phyloP scores from a whole-genome alignment of 1,140 invertebrate species.

The Drosophila willistoni region DNA sequence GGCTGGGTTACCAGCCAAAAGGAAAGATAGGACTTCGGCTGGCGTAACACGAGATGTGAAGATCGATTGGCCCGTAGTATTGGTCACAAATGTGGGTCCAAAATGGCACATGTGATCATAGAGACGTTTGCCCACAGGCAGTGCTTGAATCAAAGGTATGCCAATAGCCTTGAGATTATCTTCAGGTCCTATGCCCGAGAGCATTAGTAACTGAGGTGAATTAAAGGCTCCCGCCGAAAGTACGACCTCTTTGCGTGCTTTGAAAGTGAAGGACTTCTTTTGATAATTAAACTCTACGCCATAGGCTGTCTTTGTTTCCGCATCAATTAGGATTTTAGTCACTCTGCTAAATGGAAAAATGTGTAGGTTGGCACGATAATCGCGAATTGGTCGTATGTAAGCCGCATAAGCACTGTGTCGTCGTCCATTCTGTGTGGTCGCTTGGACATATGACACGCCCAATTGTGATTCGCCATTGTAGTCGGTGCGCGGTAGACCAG shows the following conservation, averaged over 20 bases:
- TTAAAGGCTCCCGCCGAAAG: constrained; percentile 90
- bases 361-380: constrained; percentile 87
- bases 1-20: constrained; percentile 84
- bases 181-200: constrained; percentile 91
- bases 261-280: constrained; percentile 82
- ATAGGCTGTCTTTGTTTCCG: constrained; percentile 85
- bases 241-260: constrained; percentile 88
- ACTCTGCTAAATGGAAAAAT: constrained; percentile 85
- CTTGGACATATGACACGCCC: constrained; percentile 88
- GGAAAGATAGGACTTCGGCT: constrained; percentile 83
- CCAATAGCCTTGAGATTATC: constrained; percentile 87
- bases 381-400: constrained; percentile 85
- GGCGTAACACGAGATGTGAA: constrained; percentile 69
- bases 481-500: constrained; percentile 86
- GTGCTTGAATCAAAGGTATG: constrained; percentile 87
- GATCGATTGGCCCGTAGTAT: constrained; percentile 79
- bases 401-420: constrained; percentile 85
- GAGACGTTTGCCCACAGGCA: constrained; percentile 88
- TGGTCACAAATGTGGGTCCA: constrained; percentile 86
- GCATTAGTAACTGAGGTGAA: constrained; percentile 91
- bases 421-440: constrained; percentile 85
- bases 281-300: constrained; percentile 87
- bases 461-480: constrained; percentile 87
- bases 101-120: constrained; percentile 90
- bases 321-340: constrained; percentile 87